phyloP scores from a whole-genome alignment of 1,140 invertebrate genomes.

The Drosophila punjabiensis region DNA sequence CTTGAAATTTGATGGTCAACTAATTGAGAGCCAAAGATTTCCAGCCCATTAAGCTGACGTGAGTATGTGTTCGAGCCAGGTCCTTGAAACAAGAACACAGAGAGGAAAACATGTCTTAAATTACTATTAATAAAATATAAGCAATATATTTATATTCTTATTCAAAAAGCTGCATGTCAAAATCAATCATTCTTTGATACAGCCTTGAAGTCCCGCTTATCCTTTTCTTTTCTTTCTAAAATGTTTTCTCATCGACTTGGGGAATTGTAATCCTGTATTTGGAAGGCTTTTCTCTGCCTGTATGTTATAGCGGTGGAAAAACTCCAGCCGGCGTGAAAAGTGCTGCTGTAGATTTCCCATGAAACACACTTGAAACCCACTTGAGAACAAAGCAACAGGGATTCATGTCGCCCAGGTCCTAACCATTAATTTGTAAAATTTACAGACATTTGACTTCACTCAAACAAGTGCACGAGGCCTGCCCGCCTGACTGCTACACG shows the following conservation, averaged over 20 bases:
- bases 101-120: background rate
- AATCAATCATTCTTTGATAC: background rate
- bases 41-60: constrained; percentile 37
- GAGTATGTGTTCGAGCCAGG: background rate
- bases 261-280: background rate
- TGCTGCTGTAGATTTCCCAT: constrained; percentile 32
- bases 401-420: constrained; percentile 27
- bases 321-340: constrained; percentile 42
- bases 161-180: background rate
- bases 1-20: constrained; percentile 42
- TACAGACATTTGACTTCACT: constrained; percentile 51
- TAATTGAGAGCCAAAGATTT: constrained; percentile 34
- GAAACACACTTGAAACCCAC: constrained; percentile 19
- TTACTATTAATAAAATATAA: background rate
- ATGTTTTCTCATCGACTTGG: background rate
- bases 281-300: background rate
- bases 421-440: constrained; percentile 63
- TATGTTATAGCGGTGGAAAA: background rate
- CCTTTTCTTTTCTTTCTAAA: background rate
- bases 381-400: constrained; percentile 37
- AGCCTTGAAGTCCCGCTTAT: background rate
- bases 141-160: background rate
- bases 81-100: background rate
- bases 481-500: constrained; percentile 11
- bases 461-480: constrained; percentile 9